Percentiles rank a stretch among this genome's conserved stretches.
Evolutionary conservation across 1,140 invertebrate species (phyloP).

Genomic region (Aradophagus sp.): DNA sequence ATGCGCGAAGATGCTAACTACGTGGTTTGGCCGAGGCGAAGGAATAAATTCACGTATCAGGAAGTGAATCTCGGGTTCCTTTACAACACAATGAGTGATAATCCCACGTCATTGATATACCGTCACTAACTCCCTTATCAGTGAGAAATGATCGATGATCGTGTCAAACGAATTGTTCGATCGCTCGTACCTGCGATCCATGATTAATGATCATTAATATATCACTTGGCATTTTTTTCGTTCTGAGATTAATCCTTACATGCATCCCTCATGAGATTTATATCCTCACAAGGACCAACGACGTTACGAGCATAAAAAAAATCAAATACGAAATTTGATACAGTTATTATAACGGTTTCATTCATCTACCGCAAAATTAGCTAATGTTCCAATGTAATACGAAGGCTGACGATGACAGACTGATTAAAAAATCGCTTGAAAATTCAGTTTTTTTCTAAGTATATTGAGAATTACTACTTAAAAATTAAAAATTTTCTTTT

Average conservation of each 20-base stretch:
- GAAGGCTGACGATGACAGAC: too few relatives aligned
- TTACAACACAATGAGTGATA: conserved; percentile 34
- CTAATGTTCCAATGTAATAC: too few relatives aligned
- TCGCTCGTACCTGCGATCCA: background rate
- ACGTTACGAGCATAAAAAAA: too few relatives aligned
- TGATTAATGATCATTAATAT: conserved; percentile 27
- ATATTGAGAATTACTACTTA: too few relatives aligned
- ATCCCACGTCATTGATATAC: conserved; percentile 34
- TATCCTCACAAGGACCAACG: too few relatives aligned
- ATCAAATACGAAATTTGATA: too few relatives aligned
- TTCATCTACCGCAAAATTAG: too few relatives aligned
- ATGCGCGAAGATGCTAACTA: conserved; percentile 20
- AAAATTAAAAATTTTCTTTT: too few relatives aligned
- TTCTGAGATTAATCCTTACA: conserved; percentile 2
- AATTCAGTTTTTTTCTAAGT: too few relatives aligned
- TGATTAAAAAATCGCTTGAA: too few relatives aligned
- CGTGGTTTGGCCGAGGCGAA: conserved; percentile 9
- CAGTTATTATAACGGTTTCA: too few relatives aligned
- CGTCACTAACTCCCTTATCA: conserved; percentile 18
- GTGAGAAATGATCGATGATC: conserved; percentile 36
- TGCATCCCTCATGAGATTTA: too few relatives aligned
- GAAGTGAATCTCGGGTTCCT: conserved; percentile 35
- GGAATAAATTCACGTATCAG: conserved; percentile 34
- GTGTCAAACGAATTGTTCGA: conserved; percentile 20
- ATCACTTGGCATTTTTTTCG: conserved; percentile 18